Conservation (phyloP, 2,113 vertebrate species). For the Notarius lentiginosus region DNA sequence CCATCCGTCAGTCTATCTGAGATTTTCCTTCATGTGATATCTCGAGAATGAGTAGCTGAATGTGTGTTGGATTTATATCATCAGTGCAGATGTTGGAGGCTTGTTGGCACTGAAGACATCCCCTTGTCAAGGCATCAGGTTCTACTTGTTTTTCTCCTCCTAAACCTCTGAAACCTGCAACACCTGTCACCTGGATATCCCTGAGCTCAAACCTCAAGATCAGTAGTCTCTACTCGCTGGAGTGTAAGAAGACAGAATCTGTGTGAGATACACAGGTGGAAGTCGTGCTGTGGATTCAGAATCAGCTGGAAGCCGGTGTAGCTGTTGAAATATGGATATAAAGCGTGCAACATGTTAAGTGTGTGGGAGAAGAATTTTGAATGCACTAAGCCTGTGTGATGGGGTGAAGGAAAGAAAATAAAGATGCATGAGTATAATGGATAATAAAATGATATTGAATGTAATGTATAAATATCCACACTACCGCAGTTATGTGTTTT, state of each 20-base stretch:
- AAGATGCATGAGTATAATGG: not conserved
- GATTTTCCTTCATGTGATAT: not conserved
- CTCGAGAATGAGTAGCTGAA: not conserved
- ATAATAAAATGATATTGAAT: not conserved
- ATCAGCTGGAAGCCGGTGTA: not conserved
- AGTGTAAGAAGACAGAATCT: not conserved
- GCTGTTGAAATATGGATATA: not conserved
- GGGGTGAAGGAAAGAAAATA: not conserved
- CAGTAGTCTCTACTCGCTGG: not conserved
- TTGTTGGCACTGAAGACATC: not conserved
- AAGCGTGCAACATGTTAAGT: not conserved
- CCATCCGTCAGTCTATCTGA: not conserved
- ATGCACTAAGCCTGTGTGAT: not conserved
- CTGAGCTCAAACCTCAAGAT: not conserved
- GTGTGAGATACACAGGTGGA: not conserved
- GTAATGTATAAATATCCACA: too few species aligned
- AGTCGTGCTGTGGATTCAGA: not conserved
- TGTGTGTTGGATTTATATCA: not conserved
- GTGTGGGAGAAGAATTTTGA: not conserved
- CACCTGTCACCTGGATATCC: not conserved
- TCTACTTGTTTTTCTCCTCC: not conserved
- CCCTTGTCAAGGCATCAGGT: not conserved
- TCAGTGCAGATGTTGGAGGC: not conserved
- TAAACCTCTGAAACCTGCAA: not conserved
- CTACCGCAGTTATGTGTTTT: too few species aligned